These are phyloP conservation scores for Tragelaphus imberbis DNA, from an alignment of 2,113 vertebrate species.

Conservation along the genomic window DNA sequence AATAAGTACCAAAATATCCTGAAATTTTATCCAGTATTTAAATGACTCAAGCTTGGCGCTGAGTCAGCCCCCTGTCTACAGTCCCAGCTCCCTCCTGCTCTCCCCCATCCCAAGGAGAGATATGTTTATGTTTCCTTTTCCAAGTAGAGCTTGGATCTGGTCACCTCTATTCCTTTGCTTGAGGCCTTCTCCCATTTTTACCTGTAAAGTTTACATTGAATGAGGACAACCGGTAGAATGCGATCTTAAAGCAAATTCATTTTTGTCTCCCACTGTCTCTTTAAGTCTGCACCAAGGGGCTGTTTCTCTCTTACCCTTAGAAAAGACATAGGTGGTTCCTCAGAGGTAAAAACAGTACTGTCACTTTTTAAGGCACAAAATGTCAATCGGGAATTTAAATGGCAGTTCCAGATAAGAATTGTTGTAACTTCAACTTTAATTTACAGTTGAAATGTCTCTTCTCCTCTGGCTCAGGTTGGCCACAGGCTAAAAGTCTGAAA, in stretches of 20 bases:
- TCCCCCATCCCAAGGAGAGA: neutral
- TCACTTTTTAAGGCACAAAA: neutral
- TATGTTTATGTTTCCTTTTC: neutral
- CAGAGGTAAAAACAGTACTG: neutral
- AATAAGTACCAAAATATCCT: neutral
- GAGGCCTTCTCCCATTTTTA: neutral
- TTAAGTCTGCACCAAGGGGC: neutral
- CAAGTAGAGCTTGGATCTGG: neutral
- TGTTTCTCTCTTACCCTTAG: neutral
- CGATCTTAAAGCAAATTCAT: neutral
- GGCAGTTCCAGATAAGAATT: neutral
- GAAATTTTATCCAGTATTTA: neutral
- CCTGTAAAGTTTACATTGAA: neutral
- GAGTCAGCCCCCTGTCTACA: neutral
- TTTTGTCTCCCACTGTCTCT: neutral
- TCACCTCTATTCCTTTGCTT: neutral
- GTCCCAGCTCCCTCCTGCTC: neutral
- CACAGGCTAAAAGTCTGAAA: neutral
- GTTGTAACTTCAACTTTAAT: neutral
- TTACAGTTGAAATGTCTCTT: neutral
- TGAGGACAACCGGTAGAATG: neutral
- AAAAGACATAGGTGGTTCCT: neutral
- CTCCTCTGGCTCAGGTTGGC: neutral
- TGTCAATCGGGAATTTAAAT: neutral
- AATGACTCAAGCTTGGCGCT: neutral